These are phyloP conservation scores for Didymodactylos carnosus DNA, from an alignment of 2,888 invertebrate genomes.

Conservation along the genomic window DNA sequence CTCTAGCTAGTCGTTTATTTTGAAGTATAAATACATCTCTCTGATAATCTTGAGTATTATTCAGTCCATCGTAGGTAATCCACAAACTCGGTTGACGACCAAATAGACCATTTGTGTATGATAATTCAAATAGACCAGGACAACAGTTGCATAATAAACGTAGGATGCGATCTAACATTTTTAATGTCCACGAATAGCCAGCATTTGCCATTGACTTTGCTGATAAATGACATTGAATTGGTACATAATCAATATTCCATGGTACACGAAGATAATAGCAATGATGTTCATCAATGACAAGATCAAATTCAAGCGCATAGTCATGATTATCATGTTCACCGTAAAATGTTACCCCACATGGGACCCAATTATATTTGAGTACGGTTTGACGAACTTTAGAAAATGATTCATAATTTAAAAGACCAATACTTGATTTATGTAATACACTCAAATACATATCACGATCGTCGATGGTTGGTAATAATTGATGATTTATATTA, in stretches of 20 bases:
- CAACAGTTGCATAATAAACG: background rate
- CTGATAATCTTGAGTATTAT: too few species aligned
- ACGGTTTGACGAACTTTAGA: background rate
- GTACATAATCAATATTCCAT: background rate
- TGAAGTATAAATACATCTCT: too few species aligned
- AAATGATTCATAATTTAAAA: background rate
- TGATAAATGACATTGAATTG: background rate
- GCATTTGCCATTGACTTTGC: background rate
- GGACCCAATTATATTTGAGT: background rate
- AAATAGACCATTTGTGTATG: background rate
- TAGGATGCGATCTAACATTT: background rate
- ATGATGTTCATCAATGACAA: background rate
- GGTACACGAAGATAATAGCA: background rate
- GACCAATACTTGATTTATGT: background rate
- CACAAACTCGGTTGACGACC: background rate
- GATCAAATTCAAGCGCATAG: background rate
- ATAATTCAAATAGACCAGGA: background rate
- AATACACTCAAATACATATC: background rate
- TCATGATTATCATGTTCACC: background rate
- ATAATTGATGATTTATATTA: too few species aligned
- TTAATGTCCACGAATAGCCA: background rate
- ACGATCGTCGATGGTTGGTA: too few species aligned
- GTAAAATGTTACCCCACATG: background rate
- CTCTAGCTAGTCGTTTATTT: too few species aligned
- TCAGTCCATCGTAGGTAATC: background rate